These are phyloP conservation scores for Otolemur crassicaudatus DNA, from an alignment of 2,797 vertebrate genomes.

Conservation along the genomic window DNA sequence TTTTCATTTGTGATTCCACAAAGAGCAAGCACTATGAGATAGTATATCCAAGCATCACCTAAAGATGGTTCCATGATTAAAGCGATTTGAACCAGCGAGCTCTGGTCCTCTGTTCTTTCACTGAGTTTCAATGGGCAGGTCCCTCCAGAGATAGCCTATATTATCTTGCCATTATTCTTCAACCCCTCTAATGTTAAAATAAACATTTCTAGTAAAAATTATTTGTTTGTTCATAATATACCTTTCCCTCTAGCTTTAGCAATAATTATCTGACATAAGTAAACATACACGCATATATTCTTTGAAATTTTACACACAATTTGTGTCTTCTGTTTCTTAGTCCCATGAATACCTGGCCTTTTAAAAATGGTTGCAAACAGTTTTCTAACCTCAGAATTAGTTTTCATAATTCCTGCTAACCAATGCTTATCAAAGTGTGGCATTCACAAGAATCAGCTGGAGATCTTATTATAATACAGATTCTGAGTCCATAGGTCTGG, in stretches of 20 bases:
- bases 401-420: not conserved
- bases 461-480: constrained; percentile 15
- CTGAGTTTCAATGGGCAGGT: not conserved
- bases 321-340: not conserved
- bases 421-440: constrained; percentile 33
- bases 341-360: not conserved
- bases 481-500: not conserved
- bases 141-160: not conserved
- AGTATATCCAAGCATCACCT: constrained; percentile 38
- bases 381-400: constrained; percentile 36
- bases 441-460: not conserved
- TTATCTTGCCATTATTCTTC: constrained; percentile 15
- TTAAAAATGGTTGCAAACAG: constrained; percentile 2
- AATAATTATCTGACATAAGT: not conserved
- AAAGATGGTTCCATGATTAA: not conserved
- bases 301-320: constrained; percentile 25
- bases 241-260: not conserved
- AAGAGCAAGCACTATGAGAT: not conserved
- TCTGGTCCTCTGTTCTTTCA: not conserved
- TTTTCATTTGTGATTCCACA: constrained; percentile 48
- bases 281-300: not conserved
- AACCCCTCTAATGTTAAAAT: not conserved
- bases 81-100: constrained; percentile 27
- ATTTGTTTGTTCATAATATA: not conserved
- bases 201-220: not conserved